Percentiles rank a stretch among this genome's conserved stretches.
Conservation (phyloP, 92 coral and sea anemone genomes). For the Phenganax stokvisi region DNA sequence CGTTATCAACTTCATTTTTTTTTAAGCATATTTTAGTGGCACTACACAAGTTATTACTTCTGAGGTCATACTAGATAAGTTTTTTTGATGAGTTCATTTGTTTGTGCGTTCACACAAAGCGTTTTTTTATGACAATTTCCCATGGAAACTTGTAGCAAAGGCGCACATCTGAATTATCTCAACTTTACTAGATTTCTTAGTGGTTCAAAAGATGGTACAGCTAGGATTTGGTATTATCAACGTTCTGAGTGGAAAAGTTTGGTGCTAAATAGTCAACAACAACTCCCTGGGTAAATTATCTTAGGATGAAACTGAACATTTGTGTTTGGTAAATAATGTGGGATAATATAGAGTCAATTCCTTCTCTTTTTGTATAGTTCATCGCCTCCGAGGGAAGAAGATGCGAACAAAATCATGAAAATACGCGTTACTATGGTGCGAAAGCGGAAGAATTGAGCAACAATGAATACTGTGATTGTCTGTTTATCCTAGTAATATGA, state of each 20-base stretch:
- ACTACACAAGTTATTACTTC: too few species aligned
- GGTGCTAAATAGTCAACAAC: conserved; percentile 63
- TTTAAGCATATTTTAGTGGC: too few species aligned
- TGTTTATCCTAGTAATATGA: background rate
- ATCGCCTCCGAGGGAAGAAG: conserved; percentile 55
- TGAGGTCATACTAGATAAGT: too few species aligned
- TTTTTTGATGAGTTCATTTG: background rate
- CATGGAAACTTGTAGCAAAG: background rate
- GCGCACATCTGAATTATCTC: background rate
- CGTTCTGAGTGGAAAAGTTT: conserved; percentile 84
- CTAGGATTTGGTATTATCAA: conserved; percentile 88
- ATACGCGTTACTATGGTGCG: conserved; percentile 94
- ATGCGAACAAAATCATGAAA: conserved; percentile 63
- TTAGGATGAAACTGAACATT: background rate
- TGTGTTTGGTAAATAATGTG: background rate
- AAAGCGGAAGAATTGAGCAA: background rate
- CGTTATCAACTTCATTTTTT: background rate
- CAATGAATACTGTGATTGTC: background rate
- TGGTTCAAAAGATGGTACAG: conserved; percentile 96
- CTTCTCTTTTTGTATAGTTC: conserved; percentile 1
- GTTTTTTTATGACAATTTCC: background rate
- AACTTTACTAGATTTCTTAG: conserved; percentile 64
- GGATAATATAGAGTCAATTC: background rate
- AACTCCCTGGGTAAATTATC: conserved; percentile 61
- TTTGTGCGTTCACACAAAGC: background rate